Percentiles rank a stretch among this genome's conserved stretches.
phyloP scores from a whole-genome alignment of 2,113 vertebrate species.

The Oryzias woworae region DNA sequence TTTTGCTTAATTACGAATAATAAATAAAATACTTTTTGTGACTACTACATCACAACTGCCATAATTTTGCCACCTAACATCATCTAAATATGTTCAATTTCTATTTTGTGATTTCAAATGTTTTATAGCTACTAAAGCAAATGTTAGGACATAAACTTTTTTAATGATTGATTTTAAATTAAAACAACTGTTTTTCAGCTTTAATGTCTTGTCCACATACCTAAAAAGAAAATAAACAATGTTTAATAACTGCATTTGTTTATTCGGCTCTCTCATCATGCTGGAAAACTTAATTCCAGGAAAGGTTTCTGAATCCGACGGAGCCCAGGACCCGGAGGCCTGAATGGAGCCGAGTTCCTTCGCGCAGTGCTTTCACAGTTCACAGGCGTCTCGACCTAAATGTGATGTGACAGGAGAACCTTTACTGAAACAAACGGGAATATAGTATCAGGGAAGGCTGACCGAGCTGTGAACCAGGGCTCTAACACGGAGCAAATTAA shows the following conservation, averaged over 20 bases:
- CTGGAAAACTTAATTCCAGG: constrained; percentile 1
- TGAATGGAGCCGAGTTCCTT: constrained; percentile 52
- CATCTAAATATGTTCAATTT: too few relatives aligned
- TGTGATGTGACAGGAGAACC: constrained; percentile 83
- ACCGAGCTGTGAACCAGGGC: constrained; percentile 86
- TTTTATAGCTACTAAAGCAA: too few relatives aligned
- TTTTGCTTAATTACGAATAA: background rate
- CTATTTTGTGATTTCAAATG: too few relatives aligned
- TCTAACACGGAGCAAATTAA: constrained; percentile 91
- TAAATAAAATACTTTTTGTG: too few relatives aligned
- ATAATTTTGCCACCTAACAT: too few relatives aligned
- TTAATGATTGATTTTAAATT: too few relatives aligned
- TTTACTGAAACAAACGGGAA: constrained; percentile 87
- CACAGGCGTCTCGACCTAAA: constrained; percentile 80
- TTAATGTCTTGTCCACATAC: too few relatives aligned
- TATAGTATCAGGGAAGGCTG: constrained; percentile 90
- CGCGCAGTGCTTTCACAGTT: constrained; percentile 84
- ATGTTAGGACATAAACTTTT: too few relatives aligned
- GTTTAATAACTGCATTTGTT: background rate
- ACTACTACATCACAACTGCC: too few relatives aligned
- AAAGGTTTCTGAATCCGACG: background rate
- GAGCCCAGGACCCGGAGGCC: constrained; percentile 50
- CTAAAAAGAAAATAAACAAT: background rate
- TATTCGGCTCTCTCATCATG: background rate
- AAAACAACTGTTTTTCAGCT: too few relatives aligned